phyloP scores from a whole-genome alignment of 2,888 invertebrate species.

The Napeogenes sylphis region DNA sequence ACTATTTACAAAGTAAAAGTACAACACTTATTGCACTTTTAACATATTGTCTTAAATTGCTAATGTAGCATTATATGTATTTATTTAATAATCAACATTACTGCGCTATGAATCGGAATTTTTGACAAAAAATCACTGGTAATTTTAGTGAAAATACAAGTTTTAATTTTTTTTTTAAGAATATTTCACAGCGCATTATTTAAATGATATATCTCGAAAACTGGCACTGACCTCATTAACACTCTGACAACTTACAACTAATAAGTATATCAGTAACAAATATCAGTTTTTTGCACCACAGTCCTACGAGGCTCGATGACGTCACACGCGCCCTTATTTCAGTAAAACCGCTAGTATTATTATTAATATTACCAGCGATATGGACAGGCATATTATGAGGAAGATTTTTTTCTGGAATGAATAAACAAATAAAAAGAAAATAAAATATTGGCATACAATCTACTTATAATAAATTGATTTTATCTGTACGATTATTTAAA shows the following conservation, averaged over 20 bases:
- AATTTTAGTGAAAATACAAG: too few species aligned
- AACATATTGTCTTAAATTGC: conserved; percentile 45
- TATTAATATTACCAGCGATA: conserved; percentile 86
- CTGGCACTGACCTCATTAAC: conserved; percentile 14
- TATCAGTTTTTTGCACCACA: conserved; percentile 30
- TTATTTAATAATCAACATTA: background rate
- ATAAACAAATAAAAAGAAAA: conserved; percentile 76
- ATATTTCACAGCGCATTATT: too few species aligned
- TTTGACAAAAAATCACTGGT: too few species aligned
- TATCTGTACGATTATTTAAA: background rate
- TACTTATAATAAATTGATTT: background rate
- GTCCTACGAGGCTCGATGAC: conserved; percentile 35
- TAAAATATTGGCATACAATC: conserved; percentile 45
- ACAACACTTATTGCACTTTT: conserved; percentile 51
- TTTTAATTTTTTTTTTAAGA: too few species aligned
- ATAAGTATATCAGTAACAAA: conserved; percentile 23
- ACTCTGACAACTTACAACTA: conserved; percentile 23
- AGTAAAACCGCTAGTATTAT: conserved; percentile 79
- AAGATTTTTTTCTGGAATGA: conserved; percentile 92
- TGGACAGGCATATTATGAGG: conserved; percentile 89
- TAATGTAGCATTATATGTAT: background rate
- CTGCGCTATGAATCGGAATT: too few species aligned
- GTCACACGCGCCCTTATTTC: conserved; percentile 47
- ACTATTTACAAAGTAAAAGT: conserved; percentile 39
- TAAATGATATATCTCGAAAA: conserved; percentile 5